Evolutionary conservation across 2,113 vertebrate genomes (phyloP), one percentile per base, ranked within the genome.

Genomic region (Ramphastos sulfuratus): DNA sequence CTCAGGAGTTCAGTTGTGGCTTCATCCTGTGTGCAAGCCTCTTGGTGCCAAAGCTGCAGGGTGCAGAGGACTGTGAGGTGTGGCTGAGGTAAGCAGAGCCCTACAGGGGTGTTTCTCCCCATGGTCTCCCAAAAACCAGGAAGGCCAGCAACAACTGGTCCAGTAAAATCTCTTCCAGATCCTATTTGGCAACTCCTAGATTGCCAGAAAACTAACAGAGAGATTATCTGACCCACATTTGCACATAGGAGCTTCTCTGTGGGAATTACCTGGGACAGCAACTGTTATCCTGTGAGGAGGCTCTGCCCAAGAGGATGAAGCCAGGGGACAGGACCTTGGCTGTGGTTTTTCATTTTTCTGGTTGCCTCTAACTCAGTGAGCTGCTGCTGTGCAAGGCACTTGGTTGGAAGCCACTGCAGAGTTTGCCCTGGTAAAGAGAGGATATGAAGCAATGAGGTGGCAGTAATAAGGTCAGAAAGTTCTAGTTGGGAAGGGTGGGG

Each of bases 231-330:
- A 4, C 23, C 42, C 61, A 52, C 15, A 25, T 67, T 37, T 75
- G 16, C 21, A 27, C 0, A 0, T 44, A 28, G 69, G 54, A 88
- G 25, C 3, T 1, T 86, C 33, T 33, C 21, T 56, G 48, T 67
- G 78, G 70, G 65, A 83, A 60, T 48, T 63, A 39, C 37, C 25
- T 8, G 21, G 15, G 18, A 60, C 48, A 7, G 6, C n/a, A 19
- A 48, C 60, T 42, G 21, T 78, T 54, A 60, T 31, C 37, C 54
- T 66, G 56, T 0, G 4, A 85, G 35, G 15, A 83, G 54, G 27
- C 46, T 87, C 24, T 86, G 31, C 54, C 70, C 70, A 19, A 37
- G 61, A 31, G 37, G 48, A 63, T 39, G 33, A 91, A 59, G 61
- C 28, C 35, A 31, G 37, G 25, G 56, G 25, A 24, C 28, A 25